Evolutionary conservation across 1,140 invertebrate species (phyloP).

Genomic region (Ips typographus): DNA sequence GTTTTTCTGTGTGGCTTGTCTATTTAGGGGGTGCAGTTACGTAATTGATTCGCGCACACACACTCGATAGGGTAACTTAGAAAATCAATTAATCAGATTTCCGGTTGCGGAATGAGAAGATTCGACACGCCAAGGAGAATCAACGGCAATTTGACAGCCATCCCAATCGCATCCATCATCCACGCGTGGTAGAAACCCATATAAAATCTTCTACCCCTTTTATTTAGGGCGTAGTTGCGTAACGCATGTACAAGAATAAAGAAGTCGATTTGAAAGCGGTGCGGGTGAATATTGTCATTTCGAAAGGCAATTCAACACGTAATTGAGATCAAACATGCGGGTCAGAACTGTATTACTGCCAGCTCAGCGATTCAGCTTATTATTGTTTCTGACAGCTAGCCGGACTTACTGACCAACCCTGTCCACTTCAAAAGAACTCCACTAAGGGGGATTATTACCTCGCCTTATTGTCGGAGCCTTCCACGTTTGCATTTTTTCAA

Average conservation of each 20-base stretch:
- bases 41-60: background rate
- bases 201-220: conserved; percentile 33
- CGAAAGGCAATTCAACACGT: conserved; percentile 29
- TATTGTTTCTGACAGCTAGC: conserved; percentile 30
- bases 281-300: conserved; percentile 30
- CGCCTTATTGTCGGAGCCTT: too few relatives aligned
- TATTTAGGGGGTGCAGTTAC: too few relatives aligned
- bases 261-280: conserved; percentile 33
- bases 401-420: conserved; percentile 21
- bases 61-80: conserved; percentile 10
- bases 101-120: conserved; percentile 15
- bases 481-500: too few relatives aligned
- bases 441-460: too few relatives aligned
- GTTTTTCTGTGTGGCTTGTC: too few relatives aligned
- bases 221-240: conserved; percentile 34
- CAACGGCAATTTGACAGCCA: conserved; percentile 28
- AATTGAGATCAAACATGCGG: conserved; percentile 38
- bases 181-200: conserved; percentile 26
- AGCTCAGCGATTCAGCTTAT: conserved; percentile 28
- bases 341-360: conserved; percentile 32
- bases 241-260: conserved; percentile 34
- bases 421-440: conserved; percentile 23
- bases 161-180: conserved; percentile 32
- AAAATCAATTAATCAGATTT: conserved; percentile 36
- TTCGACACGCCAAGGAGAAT: conserved; percentile 35